These are phyloP conservation scores for Poecilus cupreus DNA, from an alignment of 2,888 invertebrate genomes.

Conservation along the genomic window DNA sequence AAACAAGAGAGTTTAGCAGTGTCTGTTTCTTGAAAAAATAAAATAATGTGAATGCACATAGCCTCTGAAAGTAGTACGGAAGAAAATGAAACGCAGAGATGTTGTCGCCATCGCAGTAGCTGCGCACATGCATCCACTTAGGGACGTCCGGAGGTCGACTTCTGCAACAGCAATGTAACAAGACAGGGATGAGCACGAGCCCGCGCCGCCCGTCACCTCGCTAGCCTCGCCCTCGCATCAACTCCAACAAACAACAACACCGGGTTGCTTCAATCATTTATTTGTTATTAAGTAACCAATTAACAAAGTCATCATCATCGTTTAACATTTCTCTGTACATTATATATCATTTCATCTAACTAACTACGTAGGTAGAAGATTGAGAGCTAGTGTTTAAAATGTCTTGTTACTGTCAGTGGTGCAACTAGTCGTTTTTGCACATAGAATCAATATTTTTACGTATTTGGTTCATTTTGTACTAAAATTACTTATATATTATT, in stretches of 20 bases:
- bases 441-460: slow-evolving; percentile 13
- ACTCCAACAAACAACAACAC: slow-evolving; percentile 27
- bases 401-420: slow-evolving; percentile 20
- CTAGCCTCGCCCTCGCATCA: slow-evolving; percentile 32
- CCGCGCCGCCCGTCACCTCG: slow-evolving; percentile 7
- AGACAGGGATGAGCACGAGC: slow-evolving; percentile 13
- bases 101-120: not conserved
- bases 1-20: not conserved
- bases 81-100: slow-evolving; percentile 21
- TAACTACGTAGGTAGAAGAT: slow-evolving; percentile 15
- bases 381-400: slow-evolving; percentile 18
- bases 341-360: slow-evolving; percentile 37
- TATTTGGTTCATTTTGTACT: slow-evolving; percentile 1
- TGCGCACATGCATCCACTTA: too few species aligned
- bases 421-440: slow-evolving; percentile 43
- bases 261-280: slow-evolving; percentile 46
- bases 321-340: slow-evolving; percentile 49
- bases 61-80: slow-evolving; percentile 23
- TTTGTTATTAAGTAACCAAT: slow-evolving; percentile 54
- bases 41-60: slow-evolving; percentile 15
- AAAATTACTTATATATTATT: not conserved
- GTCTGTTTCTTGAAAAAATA: slow-evolving; percentile 41
- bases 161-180: slow-evolving; percentile 33
- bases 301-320: slow-evolving; percentile 42
- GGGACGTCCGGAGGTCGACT: slow-evolving; percentile 25